Conservation (phyloP, 2,797 vertebrate species). For the Rhinoraja longicauda region DNA sequence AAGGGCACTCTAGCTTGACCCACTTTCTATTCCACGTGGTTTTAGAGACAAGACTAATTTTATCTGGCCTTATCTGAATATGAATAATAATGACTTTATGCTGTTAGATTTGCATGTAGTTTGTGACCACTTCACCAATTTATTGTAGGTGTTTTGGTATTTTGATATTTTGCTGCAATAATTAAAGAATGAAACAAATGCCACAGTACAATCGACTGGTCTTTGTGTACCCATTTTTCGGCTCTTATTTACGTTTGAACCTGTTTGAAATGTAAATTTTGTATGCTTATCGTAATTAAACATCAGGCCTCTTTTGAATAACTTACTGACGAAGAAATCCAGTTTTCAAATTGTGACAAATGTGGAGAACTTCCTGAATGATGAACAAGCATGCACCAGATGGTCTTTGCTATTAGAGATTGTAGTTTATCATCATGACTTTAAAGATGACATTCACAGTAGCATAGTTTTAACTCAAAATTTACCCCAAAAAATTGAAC, state of each 20-base stretch:
- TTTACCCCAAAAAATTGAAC: not conserved
- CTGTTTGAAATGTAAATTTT: not conserved
- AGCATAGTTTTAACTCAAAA: not conserved
- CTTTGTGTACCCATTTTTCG: not conserved
- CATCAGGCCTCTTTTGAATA: not conserved
- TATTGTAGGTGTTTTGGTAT: not conserved
- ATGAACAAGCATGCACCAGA: not conserved
- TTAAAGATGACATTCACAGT: not conserved
- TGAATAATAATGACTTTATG: not conserved
- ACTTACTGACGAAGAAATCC: not conserved
- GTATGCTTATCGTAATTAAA: not conserved
- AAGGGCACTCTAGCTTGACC: not conserved
- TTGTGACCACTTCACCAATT: slow-evolving; percentile 31
- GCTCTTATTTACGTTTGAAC: not conserved
- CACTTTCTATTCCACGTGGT: not conserved
- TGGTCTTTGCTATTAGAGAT: too few relatives aligned
- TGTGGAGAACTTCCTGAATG: not conserved
- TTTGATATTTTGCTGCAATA: not conserved
- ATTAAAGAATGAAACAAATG: not conserved
- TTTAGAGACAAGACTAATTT: not conserved
- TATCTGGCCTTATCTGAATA: slow-evolving; percentile 32
- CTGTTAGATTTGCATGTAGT: not conserved
- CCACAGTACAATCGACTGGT: not conserved
- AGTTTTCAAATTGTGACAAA: not conserved
- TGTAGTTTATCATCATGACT: not conserved